phyloP scores from a whole-genome alignment of 1,140 invertebrate species.

The Caenorhabditis latens region DNA sequence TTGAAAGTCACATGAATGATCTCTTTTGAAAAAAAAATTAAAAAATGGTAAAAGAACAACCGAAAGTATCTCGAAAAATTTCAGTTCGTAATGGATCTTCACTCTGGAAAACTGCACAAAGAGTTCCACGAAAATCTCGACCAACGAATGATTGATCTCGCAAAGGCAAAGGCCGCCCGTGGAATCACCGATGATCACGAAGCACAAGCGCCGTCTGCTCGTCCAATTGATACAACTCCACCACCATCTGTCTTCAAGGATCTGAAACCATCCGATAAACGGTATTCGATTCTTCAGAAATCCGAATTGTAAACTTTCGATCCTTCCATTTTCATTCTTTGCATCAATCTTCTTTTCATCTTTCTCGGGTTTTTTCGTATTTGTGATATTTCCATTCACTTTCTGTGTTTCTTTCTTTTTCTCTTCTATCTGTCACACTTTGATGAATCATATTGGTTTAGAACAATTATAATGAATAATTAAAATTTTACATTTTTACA shows the following conservation, averaged over 20 bases:
- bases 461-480: background rate
- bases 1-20: too few relatives aligned
- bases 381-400: slow-evolving; percentile 35
- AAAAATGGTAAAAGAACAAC: background rate
- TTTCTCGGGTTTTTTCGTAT: slow-evolving; percentile 17
- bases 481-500: slow-evolving; percentile 13
- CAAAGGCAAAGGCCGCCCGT: slow-evolving; percentile 63
- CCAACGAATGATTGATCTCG: slow-evolving; percentile 75
- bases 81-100: slow-evolving; percentile 76
- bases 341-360: slow-evolving; percentile 20
- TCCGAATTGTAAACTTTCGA: slow-evolving; percentile 70
- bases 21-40: background rate
- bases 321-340: background rate
- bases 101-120: slow-evolving; percentile 76
- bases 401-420: background rate
- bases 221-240: slow-evolving; percentile 73
- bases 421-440: background rate
- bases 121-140: slow-evolving; percentile 78
- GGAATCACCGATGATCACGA: slow-evolving; percentile 40
- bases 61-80: background rate
- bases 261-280: slow-evolving; percentile 77
- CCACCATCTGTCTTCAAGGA: slow-evolving; percentile 77
- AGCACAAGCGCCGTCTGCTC: slow-evolving; percentile 66
- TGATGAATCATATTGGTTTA: slow-evolving; percentile 41
- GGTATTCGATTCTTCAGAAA: slow-evolving; percentile 75